Conservation (phyloP, 2,888 invertebrate species). For the Synanthedon andrenaeformis region DNA sequence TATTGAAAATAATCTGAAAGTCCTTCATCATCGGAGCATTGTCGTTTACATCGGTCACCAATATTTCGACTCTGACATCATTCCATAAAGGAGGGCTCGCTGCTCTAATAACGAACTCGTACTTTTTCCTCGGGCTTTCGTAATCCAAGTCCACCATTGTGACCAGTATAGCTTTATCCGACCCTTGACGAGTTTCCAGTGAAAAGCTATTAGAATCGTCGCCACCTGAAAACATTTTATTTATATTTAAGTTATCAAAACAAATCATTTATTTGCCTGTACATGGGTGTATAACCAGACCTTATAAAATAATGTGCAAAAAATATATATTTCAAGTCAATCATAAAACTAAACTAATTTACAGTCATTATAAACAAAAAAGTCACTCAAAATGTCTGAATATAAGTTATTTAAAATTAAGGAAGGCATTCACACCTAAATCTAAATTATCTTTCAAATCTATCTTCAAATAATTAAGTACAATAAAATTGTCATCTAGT, state of each 20-base stretch:
- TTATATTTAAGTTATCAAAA: not conserved
- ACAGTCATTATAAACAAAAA: too few species aligned
- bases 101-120: slow-evolving; percentile 89
- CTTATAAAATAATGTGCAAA: too few species aligned
- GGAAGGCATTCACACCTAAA: too few species aligned
- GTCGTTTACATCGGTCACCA: slow-evolving; percentile 95
- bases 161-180: slow-evolving; percentile 87
- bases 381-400: too few species aligned
- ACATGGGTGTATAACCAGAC: too few species aligned
- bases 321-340: too few species aligned
- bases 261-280: too few species aligned
- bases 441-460: not conserved
- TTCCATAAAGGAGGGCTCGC: slow-evolving; percentile 90
- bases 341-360: too few species aligned
- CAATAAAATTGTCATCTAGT: not conserved
- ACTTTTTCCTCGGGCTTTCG: slow-evolving; percentile 92
- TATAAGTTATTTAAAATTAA: too few species aligned
- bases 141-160: slow-evolving; percentile 95
- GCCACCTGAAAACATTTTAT: slow-evolving; percentile 65
- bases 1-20: slow-evolving; percentile 95
- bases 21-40: slow-evolving; percentile 93
- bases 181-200: slow-evolving; percentile 82
- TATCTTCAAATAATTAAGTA: not conserved
- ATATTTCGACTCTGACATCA: slow-evolving; percentile 87
- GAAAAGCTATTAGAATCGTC: slow-evolving; percentile 90